These are phyloP conservation scores for Radopholus similis DNA, from an alignment of 1,140 invertebrate species.

Conservation along the genomic window DNA sequence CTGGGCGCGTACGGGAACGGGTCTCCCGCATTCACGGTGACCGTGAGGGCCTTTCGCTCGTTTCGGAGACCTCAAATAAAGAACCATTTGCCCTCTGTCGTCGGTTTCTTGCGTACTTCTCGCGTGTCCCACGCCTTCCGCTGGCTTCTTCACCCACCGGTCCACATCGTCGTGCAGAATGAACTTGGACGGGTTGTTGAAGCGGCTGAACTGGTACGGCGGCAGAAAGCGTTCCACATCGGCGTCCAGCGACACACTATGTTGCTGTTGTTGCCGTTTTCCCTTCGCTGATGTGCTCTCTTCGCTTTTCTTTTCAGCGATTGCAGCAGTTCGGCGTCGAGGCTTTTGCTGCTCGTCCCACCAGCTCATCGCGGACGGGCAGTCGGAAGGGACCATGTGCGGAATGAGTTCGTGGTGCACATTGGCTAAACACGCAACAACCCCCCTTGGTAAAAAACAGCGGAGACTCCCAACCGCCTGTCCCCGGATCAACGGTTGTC, in stretches of 20 bases:
- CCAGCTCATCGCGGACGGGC: slow-evolving; percentile 42
- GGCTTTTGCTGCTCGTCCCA: slow-evolving; percentile 12
- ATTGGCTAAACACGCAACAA: not conserved
- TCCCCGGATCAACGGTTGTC: not conserved
- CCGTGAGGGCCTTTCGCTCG: slow-evolving; percentile 55
- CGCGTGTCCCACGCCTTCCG: slow-evolving; percentile 35
- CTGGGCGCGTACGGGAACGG: slow-evolving; percentile 41
- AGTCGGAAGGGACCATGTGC: slow-evolving; percentile 36
- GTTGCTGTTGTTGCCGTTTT: not conserved
- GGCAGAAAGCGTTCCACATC: slow-evolving; percentile 44
- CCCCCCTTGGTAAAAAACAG: not conserved
- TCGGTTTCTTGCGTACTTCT: slow-evolving; percentile 31
- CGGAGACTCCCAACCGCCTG: not conserved
- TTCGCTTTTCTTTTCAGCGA: slow-evolving; percentile 23
- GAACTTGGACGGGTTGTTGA: slow-evolving; percentile 24
- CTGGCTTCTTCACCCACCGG: not conserved
- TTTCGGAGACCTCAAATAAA: slow-evolving; percentile 44
- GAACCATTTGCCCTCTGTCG: not conserved
- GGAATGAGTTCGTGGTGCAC: slow-evolving; percentile 43
- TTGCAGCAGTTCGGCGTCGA: not conserved
- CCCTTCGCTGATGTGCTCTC: slow-evolving; percentile 1
- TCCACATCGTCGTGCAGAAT: slow-evolving; percentile 8
- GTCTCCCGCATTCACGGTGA: slow-evolving; percentile 49
- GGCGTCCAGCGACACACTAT: not conserved
- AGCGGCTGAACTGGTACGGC: slow-evolving; percentile 51